These are phyloP conservation scores for Falco rusticolus DNA, from an alignment of 2,797 vertebrate species.

Conservation along the genomic window DNA sequence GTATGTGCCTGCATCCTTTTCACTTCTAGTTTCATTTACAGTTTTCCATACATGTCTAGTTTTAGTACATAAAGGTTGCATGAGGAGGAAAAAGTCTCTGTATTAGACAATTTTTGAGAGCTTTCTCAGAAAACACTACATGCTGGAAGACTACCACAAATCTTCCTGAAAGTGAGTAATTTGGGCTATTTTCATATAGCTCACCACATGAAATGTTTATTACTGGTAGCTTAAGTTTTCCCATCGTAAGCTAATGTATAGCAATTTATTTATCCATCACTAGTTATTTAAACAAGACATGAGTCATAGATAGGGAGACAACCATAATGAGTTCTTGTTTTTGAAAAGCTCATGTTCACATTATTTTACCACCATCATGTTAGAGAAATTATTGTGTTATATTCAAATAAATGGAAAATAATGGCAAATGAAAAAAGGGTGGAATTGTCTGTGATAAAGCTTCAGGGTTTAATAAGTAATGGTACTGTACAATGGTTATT, in stretches of 20 bases:
- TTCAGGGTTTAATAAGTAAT: not conserved
- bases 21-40: not conserved
- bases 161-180: not conserved
- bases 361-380: slow-evolving; percentile 3
- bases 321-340: slow-evolving; percentile 10
- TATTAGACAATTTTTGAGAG: not conserved
- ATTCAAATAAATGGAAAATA: slow-evolving; percentile 45
- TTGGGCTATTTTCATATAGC: not conserved
- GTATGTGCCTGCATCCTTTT: not conserved
- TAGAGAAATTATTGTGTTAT: slow-evolving; percentile 9
- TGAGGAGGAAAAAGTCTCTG: not conserved
- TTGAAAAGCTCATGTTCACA: not conserved
- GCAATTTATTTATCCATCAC: not conserved
- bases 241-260: not conserved
- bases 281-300: not conserved
- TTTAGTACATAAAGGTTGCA: not conserved
- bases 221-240: not conserved
- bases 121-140: not conserved
- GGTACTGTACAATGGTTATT: not conserved
- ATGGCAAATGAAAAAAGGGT: slow-evolving; percentile 21
- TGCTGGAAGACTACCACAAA: not conserved
- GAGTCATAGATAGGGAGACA: not conserved
- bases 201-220: not conserved
- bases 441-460: not conserved
- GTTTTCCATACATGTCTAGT: not conserved